These are phyloP conservation scores for Dasysyrphus albostriatus DNA, from an alignment of 2,888 invertebrate species.

Conservation along the genomic window DNA sequence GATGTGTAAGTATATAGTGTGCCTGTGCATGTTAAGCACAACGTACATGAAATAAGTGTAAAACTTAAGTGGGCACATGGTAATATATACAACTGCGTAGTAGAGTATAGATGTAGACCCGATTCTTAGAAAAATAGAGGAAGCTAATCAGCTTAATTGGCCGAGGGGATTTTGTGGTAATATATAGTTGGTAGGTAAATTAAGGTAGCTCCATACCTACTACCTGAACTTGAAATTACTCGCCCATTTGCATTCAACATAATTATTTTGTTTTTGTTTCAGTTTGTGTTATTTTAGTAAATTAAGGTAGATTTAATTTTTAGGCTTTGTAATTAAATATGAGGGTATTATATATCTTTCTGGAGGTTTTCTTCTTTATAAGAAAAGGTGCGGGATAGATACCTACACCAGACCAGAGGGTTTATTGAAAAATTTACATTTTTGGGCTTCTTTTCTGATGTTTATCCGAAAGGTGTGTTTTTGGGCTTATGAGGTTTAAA, in stretches of 20 bases:
- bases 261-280: slow-evolving; percentile 20
- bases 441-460: background rate
- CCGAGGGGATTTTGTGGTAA: slow-evolving; percentile 12
- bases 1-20: background rate
- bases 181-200: slow-evolving; percentile 22
- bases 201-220: slow-evolving; percentile 26
- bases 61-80: slow-evolving; percentile 52
- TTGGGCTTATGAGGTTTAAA: background rate
- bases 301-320: slow-evolving; percentile 45
- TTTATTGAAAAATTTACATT: background rate
- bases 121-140: slow-evolving; percentile 63
- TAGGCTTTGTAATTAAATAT: slow-evolving; percentile 37
- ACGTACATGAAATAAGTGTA: slow-evolving; percentile 62
- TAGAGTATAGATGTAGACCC: background rate
- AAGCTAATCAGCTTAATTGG: slow-evolving; percentile 73
- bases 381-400: slow-evolving; percentile 18
- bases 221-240: slow-evolving; percentile 63
- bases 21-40: slow-evolving; percentile 65
- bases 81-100: slow-evolving; percentile 23
- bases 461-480: slow-evolving; percentile 1
- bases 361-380: slow-evolving; percentile 5
- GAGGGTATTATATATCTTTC: slow-evolving; percentile 14
- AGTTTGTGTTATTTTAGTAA: slow-evolving; percentile 24
- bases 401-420: background rate
- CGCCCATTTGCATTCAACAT: slow-evolving; percentile 58